Evolutionary conservation across 1,140 invertebrate genomes (phyloP).

Genomic region (Hycleus phaleratus): DNA sequence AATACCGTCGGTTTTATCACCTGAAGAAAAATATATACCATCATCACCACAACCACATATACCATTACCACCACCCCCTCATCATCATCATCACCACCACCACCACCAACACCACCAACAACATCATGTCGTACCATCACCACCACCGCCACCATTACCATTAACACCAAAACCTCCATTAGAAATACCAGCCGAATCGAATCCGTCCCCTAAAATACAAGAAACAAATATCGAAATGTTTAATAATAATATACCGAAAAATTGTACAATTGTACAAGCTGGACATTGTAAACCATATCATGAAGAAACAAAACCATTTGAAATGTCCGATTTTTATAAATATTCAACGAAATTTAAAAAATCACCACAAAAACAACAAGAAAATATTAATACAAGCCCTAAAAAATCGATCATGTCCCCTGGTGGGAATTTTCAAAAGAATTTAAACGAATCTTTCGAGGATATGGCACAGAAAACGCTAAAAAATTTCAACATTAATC

Average conservation of each 20-base stretch:
- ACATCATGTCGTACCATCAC: constrained; percentile 9
- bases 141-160: constrained; percentile 24
- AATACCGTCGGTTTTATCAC: constrained; percentile 32
- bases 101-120: constrained; percentile 29
- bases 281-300: constrained; percentile 86
- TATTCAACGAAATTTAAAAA: constrained; percentile 78
- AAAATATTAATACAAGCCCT: not conserved
- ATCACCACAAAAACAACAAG: constrained; percentile 25
- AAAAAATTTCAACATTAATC: too few species aligned
- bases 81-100: constrained; percentile 22
- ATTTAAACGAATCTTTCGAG: constrained; percentile 25
- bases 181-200: constrained; percentile 35
- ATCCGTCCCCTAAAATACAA: constrained; percentile 35
- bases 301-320: constrained; percentile 91
- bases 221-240: constrained; percentile 37
- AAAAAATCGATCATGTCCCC: not conserved
- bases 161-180: constrained; percentile 33
- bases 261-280: constrained; percentile 74
- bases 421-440: constrained; percentile 9
- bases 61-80: constrained; percentile 8
- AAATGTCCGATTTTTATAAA: constrained; percentile 96
- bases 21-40: constrained; percentile 33
- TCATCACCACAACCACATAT: constrained; percentile 19
- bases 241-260: constrained; percentile 58
- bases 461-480: constrained; percentile 5